A percentile compares a stretch with the other conserved stretches of the same genome.
Evolutionary conservation across 1,140 invertebrate genomes (phyloP).

Genomic region (Heterodera schachtii): DNA sequence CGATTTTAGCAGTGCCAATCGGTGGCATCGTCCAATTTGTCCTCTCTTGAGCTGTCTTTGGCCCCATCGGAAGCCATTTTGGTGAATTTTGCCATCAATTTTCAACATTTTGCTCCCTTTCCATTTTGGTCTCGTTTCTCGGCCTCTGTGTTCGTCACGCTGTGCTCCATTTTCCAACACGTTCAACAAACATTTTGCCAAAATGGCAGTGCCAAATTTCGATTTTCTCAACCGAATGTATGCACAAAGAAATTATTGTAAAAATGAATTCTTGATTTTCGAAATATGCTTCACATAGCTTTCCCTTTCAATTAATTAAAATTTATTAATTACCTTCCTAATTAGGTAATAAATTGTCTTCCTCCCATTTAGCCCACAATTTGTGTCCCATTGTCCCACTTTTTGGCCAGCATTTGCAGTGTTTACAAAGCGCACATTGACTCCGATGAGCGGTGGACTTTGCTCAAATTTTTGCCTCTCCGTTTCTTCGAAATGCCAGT

Average conservation of each 20-base stretch:
- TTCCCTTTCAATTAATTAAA: no score
- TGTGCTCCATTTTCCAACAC: background rate
- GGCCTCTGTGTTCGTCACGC: background rate
- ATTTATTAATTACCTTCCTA: no score
- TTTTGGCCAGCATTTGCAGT: background rate
- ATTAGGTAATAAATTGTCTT: no score
- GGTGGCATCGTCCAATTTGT: background rate
- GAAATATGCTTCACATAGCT: no score
- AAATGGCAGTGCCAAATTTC: background rate
- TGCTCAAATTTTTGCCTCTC: background rate
- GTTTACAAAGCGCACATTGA: background rate
- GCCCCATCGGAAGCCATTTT: background rate
- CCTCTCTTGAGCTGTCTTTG: background rate
- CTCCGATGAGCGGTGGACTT: background rate
- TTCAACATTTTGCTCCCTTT: background rate
- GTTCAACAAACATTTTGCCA: background rate
- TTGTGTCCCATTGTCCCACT: background rate
- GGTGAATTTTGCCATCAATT: background rate
- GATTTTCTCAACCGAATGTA: background rate
- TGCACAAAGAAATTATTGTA: background rate
- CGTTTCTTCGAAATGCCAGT: background rate
- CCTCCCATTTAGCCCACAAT: background rate
- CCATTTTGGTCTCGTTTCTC: background rate
- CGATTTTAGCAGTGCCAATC: background rate
- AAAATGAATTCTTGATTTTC: background rate